Conservation (phyloP, 2,888 invertebrate genomes). For the Charanyca ferruginea region DNA sequence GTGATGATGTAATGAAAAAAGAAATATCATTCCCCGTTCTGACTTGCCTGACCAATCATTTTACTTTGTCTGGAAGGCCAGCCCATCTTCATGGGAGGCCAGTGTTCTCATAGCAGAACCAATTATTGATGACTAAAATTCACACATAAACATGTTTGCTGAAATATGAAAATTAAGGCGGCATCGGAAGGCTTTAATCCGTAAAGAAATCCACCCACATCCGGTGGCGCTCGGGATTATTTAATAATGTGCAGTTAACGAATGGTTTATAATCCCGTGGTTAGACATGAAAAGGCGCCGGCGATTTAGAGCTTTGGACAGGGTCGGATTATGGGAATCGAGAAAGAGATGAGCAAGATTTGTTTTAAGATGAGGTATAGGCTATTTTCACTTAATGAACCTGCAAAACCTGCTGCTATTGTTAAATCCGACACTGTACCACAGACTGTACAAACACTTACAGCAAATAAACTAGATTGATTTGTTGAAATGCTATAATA, state of each 20-base stretch:
- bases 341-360: background rate
- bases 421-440: too few species aligned
- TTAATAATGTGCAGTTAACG: constrained; percentile 72
- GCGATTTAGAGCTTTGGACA: constrained; percentile 62
- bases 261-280: constrained; percentile 76
- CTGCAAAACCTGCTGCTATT: too few species aligned
- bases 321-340: constrained; percentile 32
- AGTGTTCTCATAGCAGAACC: constrained; percentile 11
- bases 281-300: constrained; percentile 75
- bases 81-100: constrained; percentile 27
- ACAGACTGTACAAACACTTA: too few species aligned
- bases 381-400: background rate
- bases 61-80: too few species aligned
- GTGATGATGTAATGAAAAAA: too few species aligned
- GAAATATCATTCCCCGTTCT: background rate
- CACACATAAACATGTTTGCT: constrained; percentile 50
- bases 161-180: constrained; percentile 63
- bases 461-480: too few species aligned
- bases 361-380: background rate
- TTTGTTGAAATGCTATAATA: too few species aligned
- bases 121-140: constrained; percentile 40
- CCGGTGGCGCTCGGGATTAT: constrained; percentile 81
- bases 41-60: background rate
- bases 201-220: constrained; percentile 76
- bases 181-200: constrained; percentile 62